These are phyloP conservation scores for Rhagium mordax DNA, from an alignment of 2,888 invertebrate genomes.

Conservation along the genomic window DNA sequence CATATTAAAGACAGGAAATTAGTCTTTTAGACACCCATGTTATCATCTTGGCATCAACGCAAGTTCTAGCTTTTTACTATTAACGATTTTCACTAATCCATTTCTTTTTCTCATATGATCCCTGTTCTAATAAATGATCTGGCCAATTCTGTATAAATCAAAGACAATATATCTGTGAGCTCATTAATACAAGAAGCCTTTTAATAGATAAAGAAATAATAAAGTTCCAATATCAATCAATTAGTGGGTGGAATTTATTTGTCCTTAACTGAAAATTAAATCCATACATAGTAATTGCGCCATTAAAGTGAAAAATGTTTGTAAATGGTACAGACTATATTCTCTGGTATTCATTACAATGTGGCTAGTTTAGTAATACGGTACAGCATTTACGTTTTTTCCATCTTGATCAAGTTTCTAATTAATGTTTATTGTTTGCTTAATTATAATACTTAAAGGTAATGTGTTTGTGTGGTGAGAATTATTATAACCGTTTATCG, in stretches of 20 bases:
- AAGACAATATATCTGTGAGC: too few relatives aligned
- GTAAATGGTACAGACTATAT: slow-evolving; percentile 3
- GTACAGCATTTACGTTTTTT: slow-evolving; percentile 6
- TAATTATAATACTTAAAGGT: slow-evolving; percentile 42
- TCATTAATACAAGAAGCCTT: too few relatives aligned
- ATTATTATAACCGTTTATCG: slow-evolving; percentile 42
- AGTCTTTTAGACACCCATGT: too few relatives aligned
- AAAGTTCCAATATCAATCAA: not conserved
- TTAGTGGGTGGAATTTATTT: slow-evolving; percentile 17
- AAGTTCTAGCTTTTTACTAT: too few relatives aligned
- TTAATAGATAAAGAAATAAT: not conserved
- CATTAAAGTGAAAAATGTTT: slow-evolving; percentile 4
- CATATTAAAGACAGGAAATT: too few relatives aligned
- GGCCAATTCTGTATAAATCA: too few relatives aligned
- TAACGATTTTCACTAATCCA: too few relatives aligned
- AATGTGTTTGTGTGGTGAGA: slow-evolving; percentile 47
- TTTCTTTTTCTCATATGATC: too few relatives aligned
- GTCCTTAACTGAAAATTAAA: not conserved
- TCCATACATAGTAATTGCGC: not conserved
- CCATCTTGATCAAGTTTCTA: slow-evolving; percentile 34
- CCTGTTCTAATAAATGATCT: too few relatives aligned
- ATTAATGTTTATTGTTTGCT: slow-evolving; percentile 37
- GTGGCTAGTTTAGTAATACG: not conserved
- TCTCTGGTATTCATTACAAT: slow-evolving; percentile 4
- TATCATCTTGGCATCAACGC: too few relatives aligned